Percentiles rank a stretch among this genome's conserved stretches.
phyloP scores from a whole-genome alignment of 2,888 invertebrate species.

The Nomada fucata region DNA sequence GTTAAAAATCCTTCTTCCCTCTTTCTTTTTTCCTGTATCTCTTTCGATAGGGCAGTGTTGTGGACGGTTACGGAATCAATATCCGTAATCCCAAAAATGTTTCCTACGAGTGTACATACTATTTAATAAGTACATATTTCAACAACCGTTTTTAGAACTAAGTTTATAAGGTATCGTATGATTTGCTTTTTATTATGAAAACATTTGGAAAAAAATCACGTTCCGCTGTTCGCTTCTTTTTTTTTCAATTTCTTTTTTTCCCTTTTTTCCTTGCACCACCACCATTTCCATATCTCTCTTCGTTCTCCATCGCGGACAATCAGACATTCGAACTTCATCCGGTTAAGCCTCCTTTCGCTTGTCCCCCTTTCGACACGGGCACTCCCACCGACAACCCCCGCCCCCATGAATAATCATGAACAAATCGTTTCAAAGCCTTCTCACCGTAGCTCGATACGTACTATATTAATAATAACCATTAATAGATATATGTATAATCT shows the following conservation, averaged over 20 bases:
- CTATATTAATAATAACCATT: slow-evolving; percentile 79
- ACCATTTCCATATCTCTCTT: too few species aligned
- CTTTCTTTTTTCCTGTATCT: slow-evolving; percentile 53
- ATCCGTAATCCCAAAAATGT: slow-evolving; percentile 81
- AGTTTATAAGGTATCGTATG: slow-evolving; percentile 76
- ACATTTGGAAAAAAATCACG: slow-evolving; percentile 74
- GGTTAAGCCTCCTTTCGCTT: too few species aligned
- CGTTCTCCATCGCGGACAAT: too few species aligned
- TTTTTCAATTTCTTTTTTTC: not conserved
- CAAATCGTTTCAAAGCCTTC: not conserved
- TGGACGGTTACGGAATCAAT: slow-evolving; percentile 82
- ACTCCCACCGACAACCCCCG: too few species aligned
- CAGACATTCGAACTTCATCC: too few species aligned
- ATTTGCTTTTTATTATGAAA: slow-evolving; percentile 73
- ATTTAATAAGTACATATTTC: slow-evolving; percentile 82
- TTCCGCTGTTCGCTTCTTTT: slow-evolving; percentile 26
- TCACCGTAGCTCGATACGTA: slow-evolving; percentile 53
- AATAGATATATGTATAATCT: slow-evolving; percentile 81
- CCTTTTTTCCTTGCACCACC: not conserved
- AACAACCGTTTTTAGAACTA: slow-evolving; percentile 82
- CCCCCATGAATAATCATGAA: too few species aligned
- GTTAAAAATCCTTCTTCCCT: slow-evolving; percentile 3
- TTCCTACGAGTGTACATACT: slow-evolving; percentile 82
- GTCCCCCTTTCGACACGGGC: too few species aligned
- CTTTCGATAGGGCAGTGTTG: slow-evolving; percentile 82